A percentile compares a stretch with the other conserved stretches of the same genome.
These are phyloP conservation scores for Poecilia picta DNA, from an alignment of 2,797 vertebrate genomes.

Conservation along the genomic window DNA sequence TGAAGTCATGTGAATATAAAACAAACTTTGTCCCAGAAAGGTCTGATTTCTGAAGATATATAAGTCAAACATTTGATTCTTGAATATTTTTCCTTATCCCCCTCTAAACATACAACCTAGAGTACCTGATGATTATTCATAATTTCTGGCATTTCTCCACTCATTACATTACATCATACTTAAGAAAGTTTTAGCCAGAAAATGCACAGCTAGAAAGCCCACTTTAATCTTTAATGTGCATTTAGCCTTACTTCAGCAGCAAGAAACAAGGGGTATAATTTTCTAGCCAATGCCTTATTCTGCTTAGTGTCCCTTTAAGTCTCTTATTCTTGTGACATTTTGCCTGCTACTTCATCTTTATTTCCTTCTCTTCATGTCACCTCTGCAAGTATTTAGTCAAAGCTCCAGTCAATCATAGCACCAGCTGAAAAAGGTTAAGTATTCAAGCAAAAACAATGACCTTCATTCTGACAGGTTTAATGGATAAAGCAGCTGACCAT, in stretches of 20 bases:
- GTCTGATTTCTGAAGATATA: background rate
- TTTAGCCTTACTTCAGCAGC: background rate
- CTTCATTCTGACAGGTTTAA: conserved; percentile 37
- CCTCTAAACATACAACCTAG: background rate
- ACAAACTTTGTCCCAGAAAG: background rate
- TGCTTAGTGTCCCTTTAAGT: conserved; percentile 11
- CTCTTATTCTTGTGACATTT: conserved; percentile 7
- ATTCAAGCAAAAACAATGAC: conserved; percentile 40
- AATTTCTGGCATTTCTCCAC: background rate
- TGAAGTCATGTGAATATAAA: background rate
- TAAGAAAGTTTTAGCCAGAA: background rate
- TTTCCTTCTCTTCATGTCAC: conserved; percentile 9
- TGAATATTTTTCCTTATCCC: background rate
- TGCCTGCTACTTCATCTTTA: conserved; percentile 11
- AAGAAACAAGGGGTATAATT: background rate
- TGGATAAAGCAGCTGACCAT: conserved; percentile 33
- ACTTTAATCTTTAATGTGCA: background rate
- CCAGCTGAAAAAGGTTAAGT: conserved; percentile 41
- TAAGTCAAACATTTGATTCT: background rate
- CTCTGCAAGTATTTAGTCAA: conserved; percentile 13
- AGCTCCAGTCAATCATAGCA: conserved; percentile 31
- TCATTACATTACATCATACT: background rate
- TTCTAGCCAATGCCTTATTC: background rate
- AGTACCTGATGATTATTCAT: background rate
- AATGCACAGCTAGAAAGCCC: background rate